Evolutionary conservation across 2,797 vertebrate genomes (phyloP).

Genomic region (Epinephelus awoara): DNA sequence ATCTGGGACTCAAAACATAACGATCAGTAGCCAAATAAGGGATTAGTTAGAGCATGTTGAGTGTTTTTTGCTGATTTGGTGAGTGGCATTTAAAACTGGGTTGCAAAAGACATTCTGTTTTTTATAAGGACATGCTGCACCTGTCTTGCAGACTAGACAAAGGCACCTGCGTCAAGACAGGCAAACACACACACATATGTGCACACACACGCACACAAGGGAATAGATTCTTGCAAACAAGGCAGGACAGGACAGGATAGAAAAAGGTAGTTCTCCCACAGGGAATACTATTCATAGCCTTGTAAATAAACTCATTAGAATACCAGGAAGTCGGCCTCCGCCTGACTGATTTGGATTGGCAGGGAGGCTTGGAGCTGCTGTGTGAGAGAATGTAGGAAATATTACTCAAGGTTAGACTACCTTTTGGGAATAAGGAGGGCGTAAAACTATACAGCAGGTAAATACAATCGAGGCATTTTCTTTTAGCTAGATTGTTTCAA

Average conservation of each 20-base stretch:
- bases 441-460: not conserved
- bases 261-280: constrained; percentile 57
- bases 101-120: not conserved
- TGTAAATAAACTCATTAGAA: constrained; percentile 82
- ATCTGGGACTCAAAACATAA: constrained; percentile 23
- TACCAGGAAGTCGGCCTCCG: constrained; percentile 73
- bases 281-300: constrained; percentile 74
- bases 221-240: constrained; percentile 46
- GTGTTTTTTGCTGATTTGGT: not conserved
- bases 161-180: constrained; percentile 53
- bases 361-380: constrained; percentile 31
- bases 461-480: not conserved
- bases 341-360: constrained; percentile 58
- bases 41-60: not conserved
- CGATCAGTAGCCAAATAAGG: not conserved
- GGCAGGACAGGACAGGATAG: constrained; percentile 47
- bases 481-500: not conserved
- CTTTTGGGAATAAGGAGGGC: not conserved
- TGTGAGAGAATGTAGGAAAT: constrained; percentile 34
- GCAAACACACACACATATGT: constrained; percentile 2
- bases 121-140: constrained; percentile 35
- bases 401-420: not conserved
- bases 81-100: constrained; percentile 42
- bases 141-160: constrained; percentile 48
- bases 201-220: constrained; percentile 27